Evolutionary conservation across 2,888 invertebrate species (phyloP).

Genomic region (Lepidochrysops patricia): DNA sequence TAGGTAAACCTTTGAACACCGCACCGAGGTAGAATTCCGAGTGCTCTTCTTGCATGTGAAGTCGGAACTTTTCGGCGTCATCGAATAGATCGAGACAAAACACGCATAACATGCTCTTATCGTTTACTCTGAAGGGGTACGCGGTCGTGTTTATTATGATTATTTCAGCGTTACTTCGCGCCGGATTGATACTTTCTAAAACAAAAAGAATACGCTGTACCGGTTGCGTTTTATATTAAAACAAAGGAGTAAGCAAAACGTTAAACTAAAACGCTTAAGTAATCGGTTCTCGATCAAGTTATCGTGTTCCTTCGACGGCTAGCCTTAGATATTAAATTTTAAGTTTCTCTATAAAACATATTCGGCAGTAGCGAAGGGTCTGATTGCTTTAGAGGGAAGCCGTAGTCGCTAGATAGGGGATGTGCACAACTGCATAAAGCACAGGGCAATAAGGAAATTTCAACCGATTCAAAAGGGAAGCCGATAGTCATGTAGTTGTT

Average conservation of each 20-base stretch:
- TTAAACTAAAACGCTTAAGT: neutral
- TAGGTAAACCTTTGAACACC: slow-evolving; percentile 54
- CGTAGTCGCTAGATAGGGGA: too few species aligned
- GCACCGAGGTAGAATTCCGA: slow-evolving; percentile 45
- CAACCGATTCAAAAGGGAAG: too few species aligned
- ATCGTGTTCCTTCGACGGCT: neutral
- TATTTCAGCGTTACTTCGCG: slow-evolving; percentile 54
- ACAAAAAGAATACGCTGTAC: slow-evolving; percentile 45
- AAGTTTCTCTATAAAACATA: too few species aligned
- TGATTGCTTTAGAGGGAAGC: too few species aligned
- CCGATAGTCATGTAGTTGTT: too few species aligned
- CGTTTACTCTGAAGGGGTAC: slow-evolving; percentile 60
- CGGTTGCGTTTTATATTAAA: slow-evolving; percentile 13
- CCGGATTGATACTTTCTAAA: slow-evolving; percentile 56
- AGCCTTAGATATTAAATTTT: too few species aligned
- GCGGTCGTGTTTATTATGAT: slow-evolving; percentile 58
- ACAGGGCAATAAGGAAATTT: too few species aligned
- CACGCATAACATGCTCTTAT: slow-evolving; percentile 60
- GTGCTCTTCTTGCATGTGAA: slow-evolving; percentile 54
- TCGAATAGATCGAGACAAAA: slow-evolving; percentile 59
- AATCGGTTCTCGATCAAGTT: neutral
- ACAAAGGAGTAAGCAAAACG: neutral
- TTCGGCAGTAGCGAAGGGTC: too few species aligned
- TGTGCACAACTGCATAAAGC: too few species aligned
- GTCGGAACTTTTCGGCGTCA: slow-evolving; percentile 46